Conservation (phyloP, 2,888 invertebrate genomes). For the Biston stratarius region DNA sequence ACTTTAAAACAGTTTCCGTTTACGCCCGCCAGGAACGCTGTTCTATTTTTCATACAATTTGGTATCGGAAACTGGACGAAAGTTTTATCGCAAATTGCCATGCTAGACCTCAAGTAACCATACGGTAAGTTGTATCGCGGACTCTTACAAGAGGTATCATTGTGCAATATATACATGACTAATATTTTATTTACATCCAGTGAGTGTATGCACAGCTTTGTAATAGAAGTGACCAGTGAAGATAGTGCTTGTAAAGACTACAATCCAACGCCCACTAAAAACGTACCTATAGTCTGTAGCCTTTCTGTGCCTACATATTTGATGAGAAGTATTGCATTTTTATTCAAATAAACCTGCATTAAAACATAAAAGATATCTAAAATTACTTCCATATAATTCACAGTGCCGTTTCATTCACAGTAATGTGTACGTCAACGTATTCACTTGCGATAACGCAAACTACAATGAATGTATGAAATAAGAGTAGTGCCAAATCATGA, state of each 20-base stretch:
- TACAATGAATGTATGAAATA: no score
- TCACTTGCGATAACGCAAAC: no score
- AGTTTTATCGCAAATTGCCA: no score
- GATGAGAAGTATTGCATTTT: slow-evolving; percentile 72
- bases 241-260: slow-evolving; percentile 14
- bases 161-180: slow-evolving; percentile 38
- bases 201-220: slow-evolving; percentile 39
- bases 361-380: slow-evolving; percentile 36
- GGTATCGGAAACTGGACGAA: no score
- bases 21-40: no score
- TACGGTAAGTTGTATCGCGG: slow-evolving; percentile 19
- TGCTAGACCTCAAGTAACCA: neutral
- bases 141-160: slow-evolving; percentile 15
- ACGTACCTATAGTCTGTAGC: slow-evolving; percentile 27
- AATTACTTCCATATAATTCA: slow-evolving; percentile 13
- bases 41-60: neutral
- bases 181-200: slow-evolving; percentile 32
- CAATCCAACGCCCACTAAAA: slow-evolving; percentile 19
- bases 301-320: slow-evolving; percentile 19
- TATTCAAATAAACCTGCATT: slow-evolving; percentile 45
- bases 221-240: slow-evolving; percentile 8
- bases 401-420: no score
- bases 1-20: no score
- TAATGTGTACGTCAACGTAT: no score
- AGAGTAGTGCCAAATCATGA: no score